Evolutionary conservation across 2,888 invertebrate genomes (phyloP).

Genomic region (Limenitis camilla): DNA sequence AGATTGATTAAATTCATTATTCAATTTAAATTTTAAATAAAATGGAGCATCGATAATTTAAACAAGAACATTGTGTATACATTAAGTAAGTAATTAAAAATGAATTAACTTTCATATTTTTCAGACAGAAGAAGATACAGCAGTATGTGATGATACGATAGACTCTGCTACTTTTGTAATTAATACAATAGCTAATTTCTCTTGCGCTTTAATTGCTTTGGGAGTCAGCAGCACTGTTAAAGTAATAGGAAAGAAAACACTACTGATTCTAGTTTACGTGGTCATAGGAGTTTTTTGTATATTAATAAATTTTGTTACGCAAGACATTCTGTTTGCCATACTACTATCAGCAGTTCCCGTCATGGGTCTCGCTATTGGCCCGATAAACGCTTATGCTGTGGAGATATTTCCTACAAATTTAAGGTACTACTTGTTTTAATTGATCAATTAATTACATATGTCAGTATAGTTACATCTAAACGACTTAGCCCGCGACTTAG

Average conservation of each 20-base stretch:
- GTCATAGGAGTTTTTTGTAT: slow-evolving; percentile 49
- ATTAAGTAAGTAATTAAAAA: neutral
- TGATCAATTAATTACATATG: too few species aligned
- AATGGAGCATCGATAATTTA: neutral
- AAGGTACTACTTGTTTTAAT: slow-evolving; percentile 38
- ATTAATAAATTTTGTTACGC: slow-evolving; percentile 53
- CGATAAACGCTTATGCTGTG: slow-evolving; percentile 61
- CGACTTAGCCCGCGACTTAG: too few species aligned
- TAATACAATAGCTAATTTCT: slow-evolving; percentile 46
- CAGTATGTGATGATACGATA: slow-evolving; percentile 50
- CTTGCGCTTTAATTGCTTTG: slow-evolving; percentile 48
- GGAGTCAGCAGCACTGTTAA: slow-evolving; percentile 49
- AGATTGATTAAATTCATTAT: too few species aligned
- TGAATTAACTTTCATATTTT: slow-evolving; percentile 23
- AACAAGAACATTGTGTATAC: neutral
- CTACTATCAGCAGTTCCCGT: slow-evolving; percentile 52
- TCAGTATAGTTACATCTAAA: too few species aligned
- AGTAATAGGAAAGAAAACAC: slow-evolving; percentile 54
- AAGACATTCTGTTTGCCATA: slow-evolving; percentile 51
- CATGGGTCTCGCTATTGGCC: slow-evolving; percentile 53
- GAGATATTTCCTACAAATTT: slow-evolving; percentile 64
- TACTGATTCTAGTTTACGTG: slow-evolving; percentile 43
- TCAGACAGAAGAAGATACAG: slow-evolving; percentile 37
- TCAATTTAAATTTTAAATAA: too few species aligned
- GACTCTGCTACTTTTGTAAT: slow-evolving; percentile 51